A percentile compares a stretch with the other conserved stretches of the same genome.
Evolutionary conservation across 1,140 invertebrate genomes (phyloP).

Genomic region (Glossosoma conforme): DNA sequence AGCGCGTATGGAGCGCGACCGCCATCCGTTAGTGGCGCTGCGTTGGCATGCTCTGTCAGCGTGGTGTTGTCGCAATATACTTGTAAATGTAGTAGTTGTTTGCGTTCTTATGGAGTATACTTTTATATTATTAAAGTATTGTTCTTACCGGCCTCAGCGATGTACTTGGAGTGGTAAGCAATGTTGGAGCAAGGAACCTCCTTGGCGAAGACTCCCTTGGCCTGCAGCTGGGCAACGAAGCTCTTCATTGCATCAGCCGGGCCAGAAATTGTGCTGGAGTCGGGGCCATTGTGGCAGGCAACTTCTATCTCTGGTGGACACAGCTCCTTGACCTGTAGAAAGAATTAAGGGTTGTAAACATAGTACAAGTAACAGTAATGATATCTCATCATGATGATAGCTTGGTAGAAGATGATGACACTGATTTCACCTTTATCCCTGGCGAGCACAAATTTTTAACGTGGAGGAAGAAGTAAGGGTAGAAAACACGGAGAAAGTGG

Average conservation of each 20-base stretch:
- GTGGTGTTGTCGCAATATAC: too few species aligned
- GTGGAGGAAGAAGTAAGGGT: too few species aligned
- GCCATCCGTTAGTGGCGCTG: too few species aligned
- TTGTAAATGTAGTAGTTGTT: neutral
- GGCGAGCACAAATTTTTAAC: too few species aligned
- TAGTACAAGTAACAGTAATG: too few species aligned
- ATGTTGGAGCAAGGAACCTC: slow-evolving; percentile 77
- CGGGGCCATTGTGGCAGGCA: slow-evolving; percentile 80
- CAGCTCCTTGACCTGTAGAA: slow-evolving; percentile 46
- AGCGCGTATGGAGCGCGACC: too few species aligned
- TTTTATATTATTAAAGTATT: slow-evolving; percentile 12
- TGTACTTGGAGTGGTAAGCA: slow-evolving; percentile 80
- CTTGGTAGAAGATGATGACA: too few species aligned
- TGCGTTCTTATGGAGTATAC: neutral
- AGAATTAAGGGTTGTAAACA: too few species aligned
- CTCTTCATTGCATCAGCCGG: slow-evolving; percentile 63
- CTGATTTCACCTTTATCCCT: too few species aligned
- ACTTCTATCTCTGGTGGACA: slow-evolving; percentile 69
- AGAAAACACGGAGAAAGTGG: too few species aligned
- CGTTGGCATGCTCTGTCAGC: too few species aligned
- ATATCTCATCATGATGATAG: too few species aligned
- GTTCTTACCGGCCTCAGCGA: slow-evolving; percentile 62
- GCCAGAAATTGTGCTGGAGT: slow-evolving; percentile 84
- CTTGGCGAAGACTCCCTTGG: slow-evolving; percentile 74
- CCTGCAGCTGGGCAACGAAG: slow-evolving; percentile 66